Evolutionary conservation across 2,113 vertebrate genomes (phyloP), one percentile per base, ranked within the genome.

Genomic region (Mobula hypostoma): DNA sequence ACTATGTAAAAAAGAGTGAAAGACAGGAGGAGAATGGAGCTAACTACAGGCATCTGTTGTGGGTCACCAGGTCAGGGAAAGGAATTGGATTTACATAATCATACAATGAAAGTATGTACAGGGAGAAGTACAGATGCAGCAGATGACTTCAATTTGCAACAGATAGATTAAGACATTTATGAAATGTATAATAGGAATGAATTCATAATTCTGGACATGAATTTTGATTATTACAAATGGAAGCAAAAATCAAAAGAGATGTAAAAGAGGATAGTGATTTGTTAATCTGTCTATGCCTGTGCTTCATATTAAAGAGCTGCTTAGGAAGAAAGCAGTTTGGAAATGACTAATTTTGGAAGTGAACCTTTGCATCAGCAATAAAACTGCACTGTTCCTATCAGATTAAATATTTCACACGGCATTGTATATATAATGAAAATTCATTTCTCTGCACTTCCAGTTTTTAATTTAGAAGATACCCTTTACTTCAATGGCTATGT

Each of bases 391-490:
- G 14, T 66, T 88, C 58, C 58, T 63, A 15, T 88, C 14, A 7
- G 63, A 66, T n/a, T 88, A 19, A 7, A 66, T 15, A 14, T 66
- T 6, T 90, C n/a, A 2, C 85, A 90, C 61, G 66, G 85, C 12
- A 17, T 7, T 66, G 29, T n/a, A 32, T 90, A 6, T 11, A 61
- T 88, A 68, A 66, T 32, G 58, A 32, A 90, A 90, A 90, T 66
- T 90, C 29, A 66, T 32, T 90, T 90, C 58, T 63, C 58, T 12
- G 58, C 58, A 90, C n/a, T 85, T 19, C 6, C 56, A n/a, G 1
- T 61, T 88, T 85, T 88, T 68, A 66, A 90, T 90, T 90, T 90
- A 88, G 29, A 56, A 88, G 58, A 61, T 58, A 63, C 27, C 61
- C 63, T 66, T 32, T 12, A 6, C 27, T 66, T 61, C 61, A 90